These are phyloP conservation scores for Caenorhabditis uteleia DNA, from an alignment of 2,888 invertebrate species.

Conservation along the genomic window DNA sequence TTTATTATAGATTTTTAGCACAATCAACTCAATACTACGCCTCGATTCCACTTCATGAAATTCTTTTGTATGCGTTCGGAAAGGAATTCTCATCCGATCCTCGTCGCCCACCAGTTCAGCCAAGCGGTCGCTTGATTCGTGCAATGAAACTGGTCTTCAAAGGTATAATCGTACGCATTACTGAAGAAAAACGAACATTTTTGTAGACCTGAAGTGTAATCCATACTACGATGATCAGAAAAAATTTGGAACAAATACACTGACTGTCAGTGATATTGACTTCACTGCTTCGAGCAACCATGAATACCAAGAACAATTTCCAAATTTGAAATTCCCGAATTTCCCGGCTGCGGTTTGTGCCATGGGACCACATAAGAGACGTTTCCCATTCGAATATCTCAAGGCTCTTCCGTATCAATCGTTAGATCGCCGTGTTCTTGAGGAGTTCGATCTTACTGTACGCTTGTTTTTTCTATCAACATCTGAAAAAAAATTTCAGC, in stretches of 20 bases:
- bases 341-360: conserved; percentile 30
- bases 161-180: not conserved
- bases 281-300: conserved; percentile 12
- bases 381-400: conserved; percentile 27
- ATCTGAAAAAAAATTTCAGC: too few relatives aligned
- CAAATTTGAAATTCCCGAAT: conserved; percentile 19
- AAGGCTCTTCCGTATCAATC: conserved; percentile 24
- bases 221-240: conserved; percentile 25
- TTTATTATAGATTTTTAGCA: conserved; percentile 12
- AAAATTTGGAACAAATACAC: conserved; percentile 26
- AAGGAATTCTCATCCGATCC: conserved; percentile 5
- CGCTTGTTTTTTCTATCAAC: not conserved
- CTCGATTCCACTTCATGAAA: conserved; percentile 10
- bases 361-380: conserved; percentile 8
- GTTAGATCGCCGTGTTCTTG: conserved; percentile 23
- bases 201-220: conserved; percentile 32
- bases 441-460: conserved; percentile 37
- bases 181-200: not conserved
- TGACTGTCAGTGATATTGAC: conserved; percentile 19
- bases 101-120: conserved; percentile 1
- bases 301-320: conserved; percentile 12
- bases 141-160: conserved; percentile 18
- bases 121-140: conserved; percentile 8
- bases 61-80: conserved; percentile 14
- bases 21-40: conserved; percentile 35